Percentiles rank a stretch among this genome's conserved stretches.
phyloP scores from a whole-genome alignment of 2,797 vertebrate species.

The Sciurus vulgaris region DNA sequence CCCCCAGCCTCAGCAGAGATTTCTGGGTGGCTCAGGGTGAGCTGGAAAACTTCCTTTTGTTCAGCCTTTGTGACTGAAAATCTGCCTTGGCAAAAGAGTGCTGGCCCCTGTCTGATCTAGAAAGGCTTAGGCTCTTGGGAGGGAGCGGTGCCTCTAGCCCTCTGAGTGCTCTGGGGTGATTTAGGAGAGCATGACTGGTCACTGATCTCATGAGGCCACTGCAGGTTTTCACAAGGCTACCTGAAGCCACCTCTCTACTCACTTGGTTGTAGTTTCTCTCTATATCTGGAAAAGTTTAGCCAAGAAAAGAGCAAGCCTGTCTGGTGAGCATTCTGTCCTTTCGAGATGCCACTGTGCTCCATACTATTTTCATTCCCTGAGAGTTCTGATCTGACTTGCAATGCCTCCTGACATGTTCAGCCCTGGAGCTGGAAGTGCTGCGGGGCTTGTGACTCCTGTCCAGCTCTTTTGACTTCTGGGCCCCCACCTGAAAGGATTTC shows the following conservation, averaged over 20 bases:
- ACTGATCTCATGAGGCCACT: not conserved
- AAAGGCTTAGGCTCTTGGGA: not conserved
- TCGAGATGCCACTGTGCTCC: not conserved
- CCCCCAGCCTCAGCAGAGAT: not conserved
- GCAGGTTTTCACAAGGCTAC: not conserved
- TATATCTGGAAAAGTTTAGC: not conserved
- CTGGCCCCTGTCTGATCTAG: not conserved
- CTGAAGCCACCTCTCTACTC: not conserved
- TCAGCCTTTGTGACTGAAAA: conserved; percentile 64
- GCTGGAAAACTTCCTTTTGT: conserved; percentile 69
- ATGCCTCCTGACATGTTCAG: not conserved
- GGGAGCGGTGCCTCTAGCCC: not conserved
- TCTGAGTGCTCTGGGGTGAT: not conserved
- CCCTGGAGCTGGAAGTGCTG: not conserved
- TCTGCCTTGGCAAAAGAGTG: conserved; percentile 62
- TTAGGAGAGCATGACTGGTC: not conserved
- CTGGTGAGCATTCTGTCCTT: conserved; percentile 14
- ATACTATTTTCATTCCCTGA: not conserved
- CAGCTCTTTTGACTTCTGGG: not conserved
- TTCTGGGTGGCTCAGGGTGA: conserved; percentile 61
- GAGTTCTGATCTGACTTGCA: not conserved
- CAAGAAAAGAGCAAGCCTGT: not conserved
- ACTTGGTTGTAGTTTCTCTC: not conserved
- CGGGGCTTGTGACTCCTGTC: not conserved
- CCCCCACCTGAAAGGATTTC: not conserved